A percentile compares a stretch with the other conserved stretches of the same genome.
Conservation (phyloP, 2,113 vertebrate species). For the Lasiurus borealis region DNA sequence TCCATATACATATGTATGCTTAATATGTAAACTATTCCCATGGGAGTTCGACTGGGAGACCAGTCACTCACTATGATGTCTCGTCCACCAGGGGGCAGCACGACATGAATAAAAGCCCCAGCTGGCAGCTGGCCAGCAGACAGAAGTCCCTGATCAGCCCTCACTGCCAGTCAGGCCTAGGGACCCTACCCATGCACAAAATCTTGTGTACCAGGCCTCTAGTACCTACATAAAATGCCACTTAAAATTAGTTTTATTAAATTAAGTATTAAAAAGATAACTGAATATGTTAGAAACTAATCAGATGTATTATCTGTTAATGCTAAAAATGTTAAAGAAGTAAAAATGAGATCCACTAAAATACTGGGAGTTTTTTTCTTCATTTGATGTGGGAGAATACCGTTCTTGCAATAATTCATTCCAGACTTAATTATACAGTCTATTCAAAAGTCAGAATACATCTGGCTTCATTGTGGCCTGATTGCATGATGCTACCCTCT, state of each 20-base stretch:
- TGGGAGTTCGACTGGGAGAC: no score
- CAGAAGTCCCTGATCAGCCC: no score
- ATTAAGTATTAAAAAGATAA: background rate
- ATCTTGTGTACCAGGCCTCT: background rate
- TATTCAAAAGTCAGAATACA: constrained; percentile 44
- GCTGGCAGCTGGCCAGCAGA: no score
- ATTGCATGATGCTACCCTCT: background rate
- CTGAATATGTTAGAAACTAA: background rate
- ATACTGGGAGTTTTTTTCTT: background rate
- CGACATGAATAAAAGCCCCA: no score
- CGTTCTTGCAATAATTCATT: background rate
- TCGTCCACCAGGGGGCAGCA: no score
- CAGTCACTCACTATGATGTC: no score
- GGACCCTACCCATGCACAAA: no score
- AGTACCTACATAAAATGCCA: background rate
- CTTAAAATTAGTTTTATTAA: constrained; percentile 43
- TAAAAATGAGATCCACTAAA: constrained; percentile 16
- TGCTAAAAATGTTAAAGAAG: background rate
- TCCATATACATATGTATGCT: background rate
- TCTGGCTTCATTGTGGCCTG: constrained; percentile 16
- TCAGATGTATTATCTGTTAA: background rate
- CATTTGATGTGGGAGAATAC: background rate
- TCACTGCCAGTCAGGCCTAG: no score
- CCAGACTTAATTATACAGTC: constrained; percentile 14
- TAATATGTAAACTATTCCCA: no score